Percentiles rank a stretch among this genome's conserved stretches.
These are phyloP conservation scores for Gallinago jamesoni DNA, from an alignment of 2,113 vertebrate genomes.

Conservation along the genomic window DNA sequence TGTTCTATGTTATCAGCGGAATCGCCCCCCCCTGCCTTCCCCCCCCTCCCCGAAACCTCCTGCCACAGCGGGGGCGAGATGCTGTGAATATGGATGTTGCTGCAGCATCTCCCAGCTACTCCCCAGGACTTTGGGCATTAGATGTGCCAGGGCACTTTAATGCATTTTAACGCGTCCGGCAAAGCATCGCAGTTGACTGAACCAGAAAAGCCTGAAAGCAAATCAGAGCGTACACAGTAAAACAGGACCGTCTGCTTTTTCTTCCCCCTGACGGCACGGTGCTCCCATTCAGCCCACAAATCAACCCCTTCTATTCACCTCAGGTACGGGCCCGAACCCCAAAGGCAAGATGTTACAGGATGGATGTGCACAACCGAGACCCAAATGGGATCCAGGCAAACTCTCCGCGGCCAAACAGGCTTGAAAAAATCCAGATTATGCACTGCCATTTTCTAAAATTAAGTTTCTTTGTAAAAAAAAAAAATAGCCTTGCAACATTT, in stretches of 20 bases:
- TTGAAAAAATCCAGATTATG: background rate
- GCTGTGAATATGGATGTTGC: background rate
- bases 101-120: background rate
- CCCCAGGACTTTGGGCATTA: accelerated
- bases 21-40: accelerated
- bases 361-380: background rate
- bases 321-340: accelerated
- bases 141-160: background rate
- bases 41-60: accelerated
- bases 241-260: background rate
- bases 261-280: background rate
- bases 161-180: background rate
- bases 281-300: background rate
- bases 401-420: background rate
- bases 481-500: background rate
- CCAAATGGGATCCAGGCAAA: background rate
- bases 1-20: too few species aligned
- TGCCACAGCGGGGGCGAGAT: background rate
- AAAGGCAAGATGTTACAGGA: background rate
- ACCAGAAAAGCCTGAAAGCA: background rate
- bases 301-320: background rate
- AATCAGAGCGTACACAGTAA: background rate
- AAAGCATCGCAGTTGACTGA: background rate
- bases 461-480: background rate
- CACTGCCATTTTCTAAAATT: background rate